Conservation (phyloP, 2,113 vertebrate species). For the Papio anubis region DNA sequence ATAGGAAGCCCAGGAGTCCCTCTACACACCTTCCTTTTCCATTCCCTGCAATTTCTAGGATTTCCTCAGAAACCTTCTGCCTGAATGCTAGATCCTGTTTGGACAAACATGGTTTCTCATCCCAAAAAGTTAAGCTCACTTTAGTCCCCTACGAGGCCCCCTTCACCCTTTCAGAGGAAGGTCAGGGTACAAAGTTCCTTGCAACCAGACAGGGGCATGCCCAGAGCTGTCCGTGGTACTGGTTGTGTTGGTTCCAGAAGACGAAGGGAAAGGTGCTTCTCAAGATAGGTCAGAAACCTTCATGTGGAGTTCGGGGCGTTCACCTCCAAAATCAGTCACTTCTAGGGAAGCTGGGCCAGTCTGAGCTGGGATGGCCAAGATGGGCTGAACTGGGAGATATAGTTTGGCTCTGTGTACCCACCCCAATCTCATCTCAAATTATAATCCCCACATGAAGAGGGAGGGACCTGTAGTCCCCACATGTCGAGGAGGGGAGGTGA, state of each 20-base stretch:
- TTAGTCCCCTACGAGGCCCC: neutral
- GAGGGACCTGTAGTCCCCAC: too few relatives aligned
- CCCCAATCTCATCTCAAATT: too few relatives aligned
- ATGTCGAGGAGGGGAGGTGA: too few relatives aligned
- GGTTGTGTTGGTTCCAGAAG: neutral
- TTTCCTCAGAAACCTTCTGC: neutral
- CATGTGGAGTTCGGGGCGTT: rapidly evolving
- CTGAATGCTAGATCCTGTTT: neutral
- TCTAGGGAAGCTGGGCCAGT: neutral
- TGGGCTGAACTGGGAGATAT: neutral
- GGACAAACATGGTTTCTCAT: neutral
- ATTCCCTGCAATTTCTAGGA: neutral
- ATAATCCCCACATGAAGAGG: too few relatives aligned
- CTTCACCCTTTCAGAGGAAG: neutral
- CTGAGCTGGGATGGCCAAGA: neutral
- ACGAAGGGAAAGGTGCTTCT: neutral
- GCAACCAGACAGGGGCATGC: neutral
- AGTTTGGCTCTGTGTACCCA: too few relatives aligned
- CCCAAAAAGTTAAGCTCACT: neutral
- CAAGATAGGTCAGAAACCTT: neutral
- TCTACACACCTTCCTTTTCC: neutral
- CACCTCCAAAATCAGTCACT: neutral
- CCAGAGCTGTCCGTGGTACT: conserved; percentile 62
- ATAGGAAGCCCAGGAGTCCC: neutral
- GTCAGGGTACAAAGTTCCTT: too few relatives aligned